phyloP scores from a whole-genome alignment of 1,140 invertebrate genomes.

The Colletes latitarsis region DNA sequence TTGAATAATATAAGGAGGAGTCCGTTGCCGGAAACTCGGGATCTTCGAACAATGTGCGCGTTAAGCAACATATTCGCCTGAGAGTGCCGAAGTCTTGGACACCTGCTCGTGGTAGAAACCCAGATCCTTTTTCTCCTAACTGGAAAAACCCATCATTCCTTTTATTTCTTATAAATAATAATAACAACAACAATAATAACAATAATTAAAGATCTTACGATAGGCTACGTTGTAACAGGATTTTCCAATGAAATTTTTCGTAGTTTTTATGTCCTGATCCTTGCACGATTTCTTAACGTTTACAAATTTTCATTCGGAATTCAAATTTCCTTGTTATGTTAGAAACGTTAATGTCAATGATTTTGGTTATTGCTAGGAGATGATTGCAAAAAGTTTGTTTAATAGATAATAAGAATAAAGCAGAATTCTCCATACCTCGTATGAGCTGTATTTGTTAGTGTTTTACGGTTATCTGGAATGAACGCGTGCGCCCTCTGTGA shows the following conservation, averaged over 20 bases:
- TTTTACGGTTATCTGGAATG: too few species aligned
- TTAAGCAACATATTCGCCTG: constrained; percentile 86
- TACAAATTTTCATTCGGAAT: too few species aligned
- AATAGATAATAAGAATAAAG: too few species aligned
- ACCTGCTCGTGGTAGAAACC: constrained; percentile 77
- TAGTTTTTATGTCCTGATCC: constrained; percentile 48
- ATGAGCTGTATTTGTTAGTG: too few species aligned
- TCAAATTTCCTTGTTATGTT: too few species aligned
- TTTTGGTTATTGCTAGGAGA: too few species aligned
- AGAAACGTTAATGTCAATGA: too few species aligned
- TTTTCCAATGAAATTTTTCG: constrained; percentile 66
- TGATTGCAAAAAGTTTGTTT: too few species aligned
- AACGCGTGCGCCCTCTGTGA: constrained; percentile 16
- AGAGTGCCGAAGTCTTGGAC: constrained; percentile 89
- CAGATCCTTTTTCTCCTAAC: constrained; percentile 87
- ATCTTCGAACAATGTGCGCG: constrained; percentile 92
- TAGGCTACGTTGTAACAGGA: constrained; percentile 66
- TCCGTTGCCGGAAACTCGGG: constrained; percentile 91
- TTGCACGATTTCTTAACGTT: not conserved
- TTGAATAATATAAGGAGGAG: constrained; percentile 90
- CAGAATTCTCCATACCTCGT: too few species aligned
- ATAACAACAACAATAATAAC: too few species aligned
- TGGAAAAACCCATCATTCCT: constrained; percentile 64
- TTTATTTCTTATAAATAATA: not conserved
- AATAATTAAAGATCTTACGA: not conserved